A percentile compares a stretch with the other conserved stretches of the same genome.
Evolutionary conservation across 2,797 vertebrate genomes (phyloP).

Genomic region (Sitta carolinensis): DNA sequence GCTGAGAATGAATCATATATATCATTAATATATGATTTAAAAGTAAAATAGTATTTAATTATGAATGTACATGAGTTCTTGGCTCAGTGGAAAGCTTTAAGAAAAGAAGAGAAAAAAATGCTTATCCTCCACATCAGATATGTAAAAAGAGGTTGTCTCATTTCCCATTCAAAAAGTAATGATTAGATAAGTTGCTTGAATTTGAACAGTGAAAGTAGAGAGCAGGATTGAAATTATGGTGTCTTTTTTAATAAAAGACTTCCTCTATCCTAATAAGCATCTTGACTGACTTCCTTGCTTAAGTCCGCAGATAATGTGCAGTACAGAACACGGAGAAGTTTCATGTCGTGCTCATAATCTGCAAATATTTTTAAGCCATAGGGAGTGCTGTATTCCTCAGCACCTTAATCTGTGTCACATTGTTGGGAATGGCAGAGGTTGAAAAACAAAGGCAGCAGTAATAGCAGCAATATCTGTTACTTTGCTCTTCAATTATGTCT

Average conservation of each 20-base stretch:
- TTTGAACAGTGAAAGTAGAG: background rate
- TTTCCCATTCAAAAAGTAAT: background rate
- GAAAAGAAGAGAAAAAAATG: background rate
- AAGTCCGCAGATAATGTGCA: background rate
- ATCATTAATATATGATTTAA: conserved; percentile 2
- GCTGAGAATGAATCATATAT: background rate
- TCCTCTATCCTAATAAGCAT: background rate
- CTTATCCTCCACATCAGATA: background rate
- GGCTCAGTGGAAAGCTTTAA: background rate
- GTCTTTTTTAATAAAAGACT: background rate
- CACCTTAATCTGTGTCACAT: background rate
- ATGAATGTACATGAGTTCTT: background rate
- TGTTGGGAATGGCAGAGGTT: background rate
- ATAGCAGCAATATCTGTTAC: background rate
- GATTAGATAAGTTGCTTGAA: background rate
- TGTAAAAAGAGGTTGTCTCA: background rate
- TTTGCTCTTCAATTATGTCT: background rate
- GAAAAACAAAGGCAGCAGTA: background rate
- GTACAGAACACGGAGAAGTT: background rate
- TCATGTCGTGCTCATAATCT: background rate
- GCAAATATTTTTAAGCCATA: background rate
- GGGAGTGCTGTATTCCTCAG: background rate
- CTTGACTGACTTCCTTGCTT: background rate
- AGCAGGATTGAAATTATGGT: background rate
- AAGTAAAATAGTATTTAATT: conserved; percentile 42